Percentiles rank a stretch among this genome's conserved stretches.
Conservation (phyloP, 1,140 invertebrate species). For the Drosophila setifemur region DNA sequence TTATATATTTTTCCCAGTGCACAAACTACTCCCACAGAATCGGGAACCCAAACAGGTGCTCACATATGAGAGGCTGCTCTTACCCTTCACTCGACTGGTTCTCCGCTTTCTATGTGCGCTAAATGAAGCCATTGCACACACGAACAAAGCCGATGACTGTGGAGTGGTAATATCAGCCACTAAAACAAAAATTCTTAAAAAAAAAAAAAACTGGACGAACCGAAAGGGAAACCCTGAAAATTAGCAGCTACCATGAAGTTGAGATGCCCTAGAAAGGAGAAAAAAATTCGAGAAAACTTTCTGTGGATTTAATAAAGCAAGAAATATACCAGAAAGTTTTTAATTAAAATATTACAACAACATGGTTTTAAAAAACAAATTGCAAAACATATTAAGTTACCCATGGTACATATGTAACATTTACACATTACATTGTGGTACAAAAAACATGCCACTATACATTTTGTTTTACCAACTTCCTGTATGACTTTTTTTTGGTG, state of each 20-base stretch:
- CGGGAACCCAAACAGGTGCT: constrained; percentile 4
- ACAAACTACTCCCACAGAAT: neutral
- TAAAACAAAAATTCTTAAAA: neutral
- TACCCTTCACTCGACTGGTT: neutral
- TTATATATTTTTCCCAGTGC: neutral
- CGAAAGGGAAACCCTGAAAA: neutral
- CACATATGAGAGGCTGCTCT: constrained; percentile 20
- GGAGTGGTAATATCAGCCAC: too few species aligned
- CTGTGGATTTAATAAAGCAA: too few species aligned
- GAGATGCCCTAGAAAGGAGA: neutral
- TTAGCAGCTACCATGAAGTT: neutral
- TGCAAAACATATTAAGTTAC: too few species aligned
- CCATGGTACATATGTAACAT: too few species aligned
- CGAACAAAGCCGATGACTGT: constrained; percentile 20
- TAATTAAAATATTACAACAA: constrained; percentile 2
- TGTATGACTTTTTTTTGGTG: neutral
- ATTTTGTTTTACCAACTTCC: neutral
- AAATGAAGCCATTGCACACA: constrained; percentile 61
- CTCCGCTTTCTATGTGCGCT: constrained; percentile 20
- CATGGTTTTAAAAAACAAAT: too few species aligned
- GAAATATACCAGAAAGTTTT: neutral
- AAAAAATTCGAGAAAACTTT: too few species aligned
- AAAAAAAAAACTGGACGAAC: neutral
- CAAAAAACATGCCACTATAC: too few species aligned
- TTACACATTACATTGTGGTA: too few species aligned